Base-by-base conservation (phyloP, 2,888 invertebrate genomes). In the Tiphia femorata region DNA sequence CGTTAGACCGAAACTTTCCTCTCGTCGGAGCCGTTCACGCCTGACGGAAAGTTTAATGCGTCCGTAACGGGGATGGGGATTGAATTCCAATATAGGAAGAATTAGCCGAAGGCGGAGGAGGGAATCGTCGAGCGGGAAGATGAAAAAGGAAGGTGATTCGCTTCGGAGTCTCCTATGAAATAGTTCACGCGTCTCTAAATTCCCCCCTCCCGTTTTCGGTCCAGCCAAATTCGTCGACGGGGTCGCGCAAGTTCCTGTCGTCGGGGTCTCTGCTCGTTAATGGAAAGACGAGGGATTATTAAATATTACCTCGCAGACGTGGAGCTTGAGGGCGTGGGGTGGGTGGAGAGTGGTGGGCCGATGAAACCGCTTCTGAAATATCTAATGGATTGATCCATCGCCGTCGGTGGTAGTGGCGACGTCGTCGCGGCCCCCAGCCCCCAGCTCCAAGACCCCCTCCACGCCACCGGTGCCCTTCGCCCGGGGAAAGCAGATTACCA, bases 401-500 rank as follows among this genome's bases (percentile, higher is more conserved):
- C 41, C 49, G 47, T 46, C 41, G 35, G 52, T n/a, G n/a, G n/a
- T n/a, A n/a, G n/a, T n/a, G n/a, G n/a, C n/a, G n/a, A 10, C 37
- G n/a, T n/a, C n/a, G n/a, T n/a, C n/a, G n/a, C n/a, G n/a, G n/a
- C n/a, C n/a, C n/a, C n/a, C n/a, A n/a, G n/a, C n/a, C n/a, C n/a
- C n/a, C n/a, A n/a, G n/a, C n/a, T n/a, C n/a, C n/a, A n/a, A n/a
- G n/a, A n/a, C n/a, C n/a, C n/a, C n/a, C n/a, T n/a, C n/a, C n/a
- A n/a, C n/a, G n/a, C n/a, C n/a, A n/a, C n/a, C n/a, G n/a, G n/a
- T n/a, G n/a, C n/a, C n/a, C n/a, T n/a, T n/a, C n/a, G n/a, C n/a
- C n/a, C n/a, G n/a, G n/a, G n/a, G n/a, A 59, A 62, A 56, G 49
- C 51, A 37, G 51, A 59, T 62, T 62, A 62, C 42, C 30, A 19